Conservation (phyloP, 2,888 invertebrate species). For the Callosobruchus maculatus region DNA sequence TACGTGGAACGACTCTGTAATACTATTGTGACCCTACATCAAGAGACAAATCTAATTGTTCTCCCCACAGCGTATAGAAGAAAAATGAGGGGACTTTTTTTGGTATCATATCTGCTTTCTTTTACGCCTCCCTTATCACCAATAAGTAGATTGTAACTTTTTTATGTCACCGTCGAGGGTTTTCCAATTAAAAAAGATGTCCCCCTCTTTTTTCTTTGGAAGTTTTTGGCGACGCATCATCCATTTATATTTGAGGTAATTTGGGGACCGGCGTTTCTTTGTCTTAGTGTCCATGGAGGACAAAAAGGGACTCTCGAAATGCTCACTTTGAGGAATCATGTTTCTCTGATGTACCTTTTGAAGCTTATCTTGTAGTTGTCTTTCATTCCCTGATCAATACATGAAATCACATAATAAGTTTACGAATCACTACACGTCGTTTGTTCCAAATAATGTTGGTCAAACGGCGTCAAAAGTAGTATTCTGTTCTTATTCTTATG, state of each 20-base stretch:
- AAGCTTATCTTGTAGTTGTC: too few relatives aligned
- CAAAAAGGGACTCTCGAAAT: not conserved
- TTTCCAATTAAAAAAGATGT: constrained; percentile 47
- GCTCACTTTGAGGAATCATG: too few relatives aligned
- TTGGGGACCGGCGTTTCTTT: not conserved
- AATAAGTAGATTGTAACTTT: constrained; percentile 43
- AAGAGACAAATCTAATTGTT: not conserved
- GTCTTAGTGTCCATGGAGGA: not conserved
- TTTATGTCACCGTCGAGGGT: constrained; percentile 49
- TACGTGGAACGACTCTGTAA: not conserved
- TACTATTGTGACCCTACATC: not conserved
- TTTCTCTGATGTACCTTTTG: too few relatives aligned
- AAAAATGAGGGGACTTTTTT: not conserved
- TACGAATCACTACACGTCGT: too few relatives aligned
- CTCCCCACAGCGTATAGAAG: not conserved
- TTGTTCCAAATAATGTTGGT: too few relatives aligned
- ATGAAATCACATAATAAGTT: too few relatives aligned
- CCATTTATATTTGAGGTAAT: not conserved
- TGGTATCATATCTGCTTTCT: not conserved
- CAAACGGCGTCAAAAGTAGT: too few relatives aligned
- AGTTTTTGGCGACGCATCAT: not conserved
- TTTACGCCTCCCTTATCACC: constrained; percentile 42
- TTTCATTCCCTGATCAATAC: too few relatives aligned
- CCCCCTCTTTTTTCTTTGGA: constrained; percentile 17
- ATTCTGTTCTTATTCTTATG: too few relatives aligned